Conservation (phyloP, 2,797 vertebrate genomes). For the Etheostoma nigrum region DNA sequence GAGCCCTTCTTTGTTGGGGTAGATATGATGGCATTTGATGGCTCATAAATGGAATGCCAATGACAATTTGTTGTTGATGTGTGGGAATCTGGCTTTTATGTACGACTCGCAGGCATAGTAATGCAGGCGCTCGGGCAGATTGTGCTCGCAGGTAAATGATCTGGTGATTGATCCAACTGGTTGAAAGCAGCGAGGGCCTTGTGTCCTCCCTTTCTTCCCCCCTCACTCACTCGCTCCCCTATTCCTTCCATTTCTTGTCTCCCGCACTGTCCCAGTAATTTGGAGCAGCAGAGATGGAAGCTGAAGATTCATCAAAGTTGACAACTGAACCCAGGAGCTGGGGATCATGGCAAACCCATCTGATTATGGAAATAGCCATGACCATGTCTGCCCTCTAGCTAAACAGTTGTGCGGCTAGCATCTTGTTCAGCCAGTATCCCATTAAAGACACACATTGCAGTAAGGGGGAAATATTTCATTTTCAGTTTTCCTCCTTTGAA, state of each 20-base stretch:
- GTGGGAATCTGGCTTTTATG: constrained; percentile 87
- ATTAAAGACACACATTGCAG: constrained; percentile 41
- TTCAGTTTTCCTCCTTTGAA: constrained; percentile 18
- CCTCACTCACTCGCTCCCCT: constrained; percentile 53
- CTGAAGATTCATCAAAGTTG: constrained; percentile 93
- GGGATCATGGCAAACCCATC: constrained; percentile 86
- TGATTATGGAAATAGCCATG: constrained; percentile 86
- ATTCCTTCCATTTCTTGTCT: constrained; percentile 64
- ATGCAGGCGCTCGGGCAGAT: constrained; percentile 88
- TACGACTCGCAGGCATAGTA: constrained; percentile 77
- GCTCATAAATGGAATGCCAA: constrained; percentile 96
- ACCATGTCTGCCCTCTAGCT: constrained; percentile 64
- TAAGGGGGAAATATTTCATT: constrained; percentile 3
- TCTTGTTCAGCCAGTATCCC: constrained; percentile 62
- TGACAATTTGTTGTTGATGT: constrained; percentile 96
- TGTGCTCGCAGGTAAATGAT: constrained; percentile 93
- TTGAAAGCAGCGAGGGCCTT: constrained; percentile 88
- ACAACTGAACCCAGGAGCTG: constrained; percentile 91
- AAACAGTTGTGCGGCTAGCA: constrained; percentile 45
- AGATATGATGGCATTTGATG: constrained; percentile 95
- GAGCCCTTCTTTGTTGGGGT: constrained; percentile 83
- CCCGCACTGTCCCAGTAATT: constrained; percentile 78
- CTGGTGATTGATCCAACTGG: constrained; percentile 89
- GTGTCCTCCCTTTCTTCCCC: constrained; percentile 55
- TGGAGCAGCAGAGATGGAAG: constrained; percentile 88